Base-by-base conservation (phyloP, 2,888 invertebrate genomes). In the Drosophila mayaguana region DNA sequence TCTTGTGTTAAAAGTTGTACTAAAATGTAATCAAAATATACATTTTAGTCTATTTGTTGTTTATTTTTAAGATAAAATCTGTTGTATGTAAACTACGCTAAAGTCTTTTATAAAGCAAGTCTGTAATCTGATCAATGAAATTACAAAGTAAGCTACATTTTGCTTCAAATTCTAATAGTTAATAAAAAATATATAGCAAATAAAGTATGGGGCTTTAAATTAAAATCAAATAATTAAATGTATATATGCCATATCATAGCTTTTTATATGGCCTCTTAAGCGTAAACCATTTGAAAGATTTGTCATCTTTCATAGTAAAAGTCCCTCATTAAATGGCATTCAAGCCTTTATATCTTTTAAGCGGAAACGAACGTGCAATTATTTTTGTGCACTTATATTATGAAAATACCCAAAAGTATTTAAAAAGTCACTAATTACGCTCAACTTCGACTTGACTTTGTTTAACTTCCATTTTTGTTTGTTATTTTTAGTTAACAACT, bases 301-400 rank as follows among this genome's bases (percentile, higher is more conserved):
- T 50, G 12, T 12, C 14, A 14, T 50, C 50, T 50, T 32, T 7
- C 22, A 7, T n/a, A 18, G 6, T 32, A 34, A 34, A 66, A 54
- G 2, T 18, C 16, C 18, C 59, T 38, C 12, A 28, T 36, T 28
- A 67, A 63, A 53, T 50, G 48, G 60, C 64, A 63, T 63, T 56
- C 20, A 59, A 25, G 18, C 2, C 34, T 8, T 18, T 8, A 38
- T 64, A 32, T 46, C 45, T 69, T 64, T 32, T 38, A 51, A 60
- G 42, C 63, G 55, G 53, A 63, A 65, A 68, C 34, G 14, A 45
- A n/a, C 14, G 45, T 61, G 48, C 43, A 69, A 83, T 81, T 83
- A 79, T 40, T 14, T 63, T 75, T 34, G 69, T 66, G 56, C 50
- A 16, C 50, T 73, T 46, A 62, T 34, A 18, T 36, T 45, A 48